Evolutionary conservation across 2,888 invertebrate species (phyloP), one percentile per base, ranked within the genome.

Genomic region (Pandemis cinnamomeana): DNA sequence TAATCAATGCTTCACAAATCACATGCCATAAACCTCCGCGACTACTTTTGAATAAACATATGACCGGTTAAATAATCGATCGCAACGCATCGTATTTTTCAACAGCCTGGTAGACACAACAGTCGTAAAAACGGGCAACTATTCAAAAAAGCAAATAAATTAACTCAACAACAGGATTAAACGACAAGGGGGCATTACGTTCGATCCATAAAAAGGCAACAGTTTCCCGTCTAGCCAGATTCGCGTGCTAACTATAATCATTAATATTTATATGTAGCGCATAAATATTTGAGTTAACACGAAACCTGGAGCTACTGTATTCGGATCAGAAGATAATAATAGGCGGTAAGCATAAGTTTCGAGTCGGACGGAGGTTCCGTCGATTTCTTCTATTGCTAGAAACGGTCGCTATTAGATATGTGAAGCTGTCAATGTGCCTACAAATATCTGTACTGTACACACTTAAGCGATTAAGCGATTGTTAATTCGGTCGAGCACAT

Each of bases 161-260:
- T 62, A 68, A 42, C 27, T 11, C 13, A 36, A 61, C 13, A 72
- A 71, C 71, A 64, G 76, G 77, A 77, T 78, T 74, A 79, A 69
- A 69, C 77, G 76, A 78, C 78, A 79, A 78, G 80, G 77, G 77
- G 77, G 86, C 58, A 87, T 87, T 84, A 82, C 80, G 84, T 85
- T 86, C 80, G 82, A 81, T 76, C 82, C 81, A 86, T 86, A 86
- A 87, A 87, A 89, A 86, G 79, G 83, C 86, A 84, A 86, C 82
- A 78, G 85, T 84, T 88, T 89, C 90, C 91, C 84, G 91, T 88
- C 90, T 89, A 90, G 91, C 89, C 90, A 81, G 80, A 82, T 81
- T 87, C 86, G 88, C 87, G 89, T 86, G 86, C 84, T 77, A 85
- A 86, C 86, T 84, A 87, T 82, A 81, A 80, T 77, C 84, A 87